Conservation (phyloP, 2,797 vertebrate species). For the Potorous gilbertii region DNA sequence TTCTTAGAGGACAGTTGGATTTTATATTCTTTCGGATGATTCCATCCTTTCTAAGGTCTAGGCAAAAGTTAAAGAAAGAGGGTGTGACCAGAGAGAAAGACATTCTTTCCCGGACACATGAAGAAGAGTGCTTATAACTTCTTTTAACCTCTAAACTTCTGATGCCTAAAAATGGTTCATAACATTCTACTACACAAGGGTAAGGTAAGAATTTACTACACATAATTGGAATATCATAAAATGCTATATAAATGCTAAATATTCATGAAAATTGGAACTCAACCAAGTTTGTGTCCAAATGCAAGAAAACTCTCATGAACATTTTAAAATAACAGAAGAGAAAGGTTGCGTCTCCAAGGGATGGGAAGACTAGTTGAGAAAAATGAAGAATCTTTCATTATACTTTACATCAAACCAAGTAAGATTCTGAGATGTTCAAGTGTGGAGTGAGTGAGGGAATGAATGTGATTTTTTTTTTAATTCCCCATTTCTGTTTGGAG, state of each 20-base stretch:
- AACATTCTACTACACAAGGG: background rate
- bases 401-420: background rate
- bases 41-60: background rate
- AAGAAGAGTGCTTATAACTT: background rate
- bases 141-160: background rate
- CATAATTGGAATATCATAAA: slow-evolving; percentile 2
- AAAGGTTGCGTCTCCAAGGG: background rate
- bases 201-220: background rate
- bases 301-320: background rate
- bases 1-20: background rate
- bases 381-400: slow-evolving; percentile 3
- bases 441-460: background rate
- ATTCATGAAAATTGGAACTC: background rate
- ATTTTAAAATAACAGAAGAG: background rate
- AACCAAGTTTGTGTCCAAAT: background rate
- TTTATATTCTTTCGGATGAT: background rate
- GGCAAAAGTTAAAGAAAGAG: background rate
- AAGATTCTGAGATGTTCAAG: slow-evolving; percentile 2
- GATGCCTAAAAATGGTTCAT: background rate
- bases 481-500: slow-evolving; percentile 1
- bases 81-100: background rate
- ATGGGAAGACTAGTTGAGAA: background rate
- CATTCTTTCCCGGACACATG: background rate
- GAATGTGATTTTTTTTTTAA: slow-evolving; percentile 5
- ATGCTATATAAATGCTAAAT: slow-evolving; percentile 11